A percentile compares a stretch with the other conserved stretches of the same genome.
These are phyloP conservation scores for Pithys albifrons DNA, from an alignment of 2,113 vertebrate species.

Conservation along the genomic window DNA sequence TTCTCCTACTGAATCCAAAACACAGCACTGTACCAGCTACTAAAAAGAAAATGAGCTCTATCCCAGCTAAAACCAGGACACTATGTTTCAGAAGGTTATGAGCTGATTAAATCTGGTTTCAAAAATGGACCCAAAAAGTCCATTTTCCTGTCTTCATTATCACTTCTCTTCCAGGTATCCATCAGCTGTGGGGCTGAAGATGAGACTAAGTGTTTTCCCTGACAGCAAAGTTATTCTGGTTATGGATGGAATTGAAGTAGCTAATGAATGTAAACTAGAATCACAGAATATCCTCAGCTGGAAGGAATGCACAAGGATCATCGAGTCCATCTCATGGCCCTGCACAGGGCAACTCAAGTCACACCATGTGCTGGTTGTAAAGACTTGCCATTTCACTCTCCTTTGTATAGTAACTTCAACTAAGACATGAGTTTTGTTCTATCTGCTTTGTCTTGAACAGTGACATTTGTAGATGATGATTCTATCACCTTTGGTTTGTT, in stretches of 20 bases:
- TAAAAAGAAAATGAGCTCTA: not conserved
- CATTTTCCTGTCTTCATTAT: not conserved
- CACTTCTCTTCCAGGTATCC: not conserved
- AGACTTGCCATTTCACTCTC: not conserved
- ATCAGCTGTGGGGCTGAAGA: not conserved
- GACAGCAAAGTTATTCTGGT: not conserved
- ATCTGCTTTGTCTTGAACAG: not conserved
- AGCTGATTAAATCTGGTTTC: not conserved
- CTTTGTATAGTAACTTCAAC: not conserved
- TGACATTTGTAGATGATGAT: not conserved
- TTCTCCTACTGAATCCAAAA: not conserved
- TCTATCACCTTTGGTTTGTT: not conserved
- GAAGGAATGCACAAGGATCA: not conserved
- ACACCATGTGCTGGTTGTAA: not conserved
- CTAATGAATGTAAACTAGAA: not conserved
- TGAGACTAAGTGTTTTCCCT: not conserved
- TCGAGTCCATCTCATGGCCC: accelerated
- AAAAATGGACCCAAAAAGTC: not conserved
- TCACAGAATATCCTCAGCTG: not conserved
- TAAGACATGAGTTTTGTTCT: not conserved
- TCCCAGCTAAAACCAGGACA: not conserved
- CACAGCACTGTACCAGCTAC: not conserved
- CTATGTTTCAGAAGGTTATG: not conserved
- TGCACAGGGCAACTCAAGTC: not conserved
- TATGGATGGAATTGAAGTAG: not conserved